phyloP scores from a whole-genome alignment of 2,888 invertebrate species.

The Cetonia aurata region DNA sequence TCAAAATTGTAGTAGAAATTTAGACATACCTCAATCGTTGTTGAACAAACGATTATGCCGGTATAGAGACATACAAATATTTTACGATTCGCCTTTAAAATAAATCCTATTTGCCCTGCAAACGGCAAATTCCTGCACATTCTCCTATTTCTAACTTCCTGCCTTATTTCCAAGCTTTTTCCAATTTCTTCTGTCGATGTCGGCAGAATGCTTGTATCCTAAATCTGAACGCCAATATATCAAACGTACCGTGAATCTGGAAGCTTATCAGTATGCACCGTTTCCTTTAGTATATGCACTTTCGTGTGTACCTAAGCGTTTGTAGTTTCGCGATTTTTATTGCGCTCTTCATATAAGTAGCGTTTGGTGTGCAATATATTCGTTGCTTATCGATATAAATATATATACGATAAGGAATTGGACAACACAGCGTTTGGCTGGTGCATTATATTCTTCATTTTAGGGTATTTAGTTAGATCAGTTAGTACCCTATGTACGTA shows the following conservation, averaged over 20 bases:
- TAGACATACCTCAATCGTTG: neutral
- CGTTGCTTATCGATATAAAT: constrained; percentile 9
- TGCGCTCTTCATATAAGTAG: too few species aligned
- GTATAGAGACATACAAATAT: neutral
- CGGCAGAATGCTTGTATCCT: constrained; percentile 10
- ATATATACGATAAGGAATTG: constrained; percentile 1
- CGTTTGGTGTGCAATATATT: constrained; percentile 16
- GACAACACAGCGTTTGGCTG: too few species aligned
- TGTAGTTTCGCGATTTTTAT: too few species aligned
- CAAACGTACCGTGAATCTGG: constrained; percentile 28
- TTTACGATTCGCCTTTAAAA: constrained; percentile 22
- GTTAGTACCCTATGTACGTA: too few species aligned
- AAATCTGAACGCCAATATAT: constrained; percentile 29
- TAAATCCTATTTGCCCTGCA: constrained; percentile 29
- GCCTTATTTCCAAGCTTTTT: neutral
- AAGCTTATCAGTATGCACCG: constrained; percentile 35
- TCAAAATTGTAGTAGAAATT: neutral
- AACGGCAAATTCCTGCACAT: neutral
- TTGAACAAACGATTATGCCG: neutral
- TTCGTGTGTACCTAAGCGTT: too few species aligned
- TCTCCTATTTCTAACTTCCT: too few species aligned
- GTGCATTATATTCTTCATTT: too few species aligned
- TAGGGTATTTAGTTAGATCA: too few species aligned
- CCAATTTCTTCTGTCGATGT: constrained; percentile 14
- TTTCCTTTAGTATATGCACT: neutral